A percentile compares a stretch with the other conserved stretches of the same genome.
These are phyloP conservation scores for Mythimna pallens DNA, from an alignment of 2,888 invertebrate genomes.

Conservation along the genomic window DNA sequence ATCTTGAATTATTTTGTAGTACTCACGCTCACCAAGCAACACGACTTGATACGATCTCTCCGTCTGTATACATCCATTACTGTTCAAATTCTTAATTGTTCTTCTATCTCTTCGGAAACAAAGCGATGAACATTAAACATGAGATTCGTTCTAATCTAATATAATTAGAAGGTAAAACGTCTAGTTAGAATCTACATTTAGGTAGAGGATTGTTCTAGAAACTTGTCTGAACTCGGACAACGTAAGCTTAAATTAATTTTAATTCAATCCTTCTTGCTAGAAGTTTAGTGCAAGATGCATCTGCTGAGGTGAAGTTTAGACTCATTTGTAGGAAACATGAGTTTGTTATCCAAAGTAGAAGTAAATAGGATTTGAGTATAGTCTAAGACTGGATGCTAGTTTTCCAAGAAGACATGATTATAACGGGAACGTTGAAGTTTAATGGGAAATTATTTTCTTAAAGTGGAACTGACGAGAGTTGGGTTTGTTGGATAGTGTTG, in stretches of 20 bases:
- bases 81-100: conserved; percentile 24
- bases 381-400: conserved; percentile 40
- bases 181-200: conserved; percentile 60
- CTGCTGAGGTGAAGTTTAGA: conserved; percentile 60
- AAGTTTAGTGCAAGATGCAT: conserved; percentile 60
- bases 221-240: conserved; percentile 66
- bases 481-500: conserved; percentile 1
- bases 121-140: conserved; percentile 33
- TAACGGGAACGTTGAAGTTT: conserved; percentile 36
- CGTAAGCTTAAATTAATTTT: conserved; percentile 72
- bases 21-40: conserved; percentile 30
- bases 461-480: neutral
- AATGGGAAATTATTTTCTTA: conserved; percentile 27
- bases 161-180: conserved; percentile 63
- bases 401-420: conserved; percentile 22
- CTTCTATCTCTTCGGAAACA: conserved; percentile 9
- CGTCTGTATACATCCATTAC: conserved; percentile 37
- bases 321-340: conserved; percentile 52
- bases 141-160: conserved; percentile 37
- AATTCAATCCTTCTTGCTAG: conserved; percentile 70
- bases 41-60: conserved; percentile 18
- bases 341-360: conserved; percentile 46
- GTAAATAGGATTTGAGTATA: conserved; percentile 52
- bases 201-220: conserved; percentile 54
- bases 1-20: conserved; percentile 58